A percentile compares a stretch with the other conserved stretches of the same genome.
These are phyloP conservation scores for Watsonalla binaria DNA, from an alignment of 2,888 invertebrate species.

Conservation along the genomic window DNA sequence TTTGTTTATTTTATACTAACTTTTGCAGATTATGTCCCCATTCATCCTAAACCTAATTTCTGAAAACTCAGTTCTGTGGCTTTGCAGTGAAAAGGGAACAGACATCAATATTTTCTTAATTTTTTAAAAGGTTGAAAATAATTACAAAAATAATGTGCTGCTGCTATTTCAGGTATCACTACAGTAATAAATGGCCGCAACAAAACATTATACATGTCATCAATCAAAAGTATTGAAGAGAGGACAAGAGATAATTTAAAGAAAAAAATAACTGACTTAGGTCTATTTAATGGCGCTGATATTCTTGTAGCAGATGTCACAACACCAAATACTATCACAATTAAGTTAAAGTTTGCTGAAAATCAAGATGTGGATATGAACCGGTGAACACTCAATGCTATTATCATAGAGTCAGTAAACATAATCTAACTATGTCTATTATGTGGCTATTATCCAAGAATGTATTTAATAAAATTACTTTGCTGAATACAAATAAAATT, in stretches of 20 bases:
- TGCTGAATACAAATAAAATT: too few relatives aligned
- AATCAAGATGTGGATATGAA: conserved; percentile 76
- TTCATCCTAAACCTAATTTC: too few relatives aligned
- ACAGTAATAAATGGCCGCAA: conserved; percentile 89
- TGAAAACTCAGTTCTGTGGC: too few relatives aligned
- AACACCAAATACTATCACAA: conserved; percentile 88
- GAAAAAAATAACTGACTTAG: conserved; percentile 91
- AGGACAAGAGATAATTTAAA: conserved; percentile 92
- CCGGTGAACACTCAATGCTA: conserved; percentile 20
- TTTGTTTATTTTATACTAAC: too few relatives aligned
- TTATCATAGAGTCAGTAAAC: background rate
- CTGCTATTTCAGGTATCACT: conserved; percentile 81
- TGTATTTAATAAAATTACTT: too few relatives aligned
- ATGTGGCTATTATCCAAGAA: background rate
- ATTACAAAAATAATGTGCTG: background rate
- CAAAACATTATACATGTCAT: conserved; percentile 95
- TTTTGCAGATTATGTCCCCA: too few relatives aligned
- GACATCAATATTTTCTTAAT: too few relatives aligned
- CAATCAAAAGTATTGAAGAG: conserved; percentile 94
- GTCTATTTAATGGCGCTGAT: conserved; percentile 89
- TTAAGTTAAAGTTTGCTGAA: conserved; percentile 83
- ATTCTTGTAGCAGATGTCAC: conserved; percentile 95
- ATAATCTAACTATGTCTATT: background rate
- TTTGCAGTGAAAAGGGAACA: background rate
- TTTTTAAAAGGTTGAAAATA: background rate